Conservation (phyloP, 2,113 vertebrate species). For the Anoura caudifer region DNA sequence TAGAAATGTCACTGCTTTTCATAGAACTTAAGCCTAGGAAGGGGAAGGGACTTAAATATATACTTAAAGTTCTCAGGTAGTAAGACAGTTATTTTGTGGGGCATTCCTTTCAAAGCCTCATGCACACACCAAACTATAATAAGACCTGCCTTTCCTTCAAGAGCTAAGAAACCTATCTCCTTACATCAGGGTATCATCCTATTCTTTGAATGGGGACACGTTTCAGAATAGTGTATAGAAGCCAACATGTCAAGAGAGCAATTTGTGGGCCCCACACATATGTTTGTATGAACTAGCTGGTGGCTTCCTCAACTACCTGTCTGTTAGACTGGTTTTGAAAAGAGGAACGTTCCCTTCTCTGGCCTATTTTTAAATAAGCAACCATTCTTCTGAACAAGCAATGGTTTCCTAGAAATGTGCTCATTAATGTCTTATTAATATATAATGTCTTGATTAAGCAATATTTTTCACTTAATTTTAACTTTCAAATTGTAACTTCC, state of each 20-base stretch:
- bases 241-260: neutral
- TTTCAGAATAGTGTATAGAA: conserved; percentile 28
- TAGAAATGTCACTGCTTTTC: neutral
- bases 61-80: neutral
- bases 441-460: neutral
- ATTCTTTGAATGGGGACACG: neutral
- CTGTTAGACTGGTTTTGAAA: conserved; percentile 32
- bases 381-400: neutral
- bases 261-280: neutral
- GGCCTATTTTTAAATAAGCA: neutral
- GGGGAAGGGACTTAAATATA: neutral
- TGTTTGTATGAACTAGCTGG: neutral
- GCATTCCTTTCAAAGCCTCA: neutral
- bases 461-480: conserved; percentile 14
- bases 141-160: neutral
- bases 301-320: neutral
- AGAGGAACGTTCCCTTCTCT: neutral
- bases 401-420: neutral
- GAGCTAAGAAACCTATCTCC: neutral
- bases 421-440: conserved; percentile 3
- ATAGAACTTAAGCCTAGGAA: neutral
- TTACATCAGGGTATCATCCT: neutral
- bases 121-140: neutral
- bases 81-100: neutral
- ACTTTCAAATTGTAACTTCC: neutral